These are phyloP conservation scores for Naja naja DNA, from an alignment of 2,113 vertebrate genomes.

Conservation along the genomic window DNA sequence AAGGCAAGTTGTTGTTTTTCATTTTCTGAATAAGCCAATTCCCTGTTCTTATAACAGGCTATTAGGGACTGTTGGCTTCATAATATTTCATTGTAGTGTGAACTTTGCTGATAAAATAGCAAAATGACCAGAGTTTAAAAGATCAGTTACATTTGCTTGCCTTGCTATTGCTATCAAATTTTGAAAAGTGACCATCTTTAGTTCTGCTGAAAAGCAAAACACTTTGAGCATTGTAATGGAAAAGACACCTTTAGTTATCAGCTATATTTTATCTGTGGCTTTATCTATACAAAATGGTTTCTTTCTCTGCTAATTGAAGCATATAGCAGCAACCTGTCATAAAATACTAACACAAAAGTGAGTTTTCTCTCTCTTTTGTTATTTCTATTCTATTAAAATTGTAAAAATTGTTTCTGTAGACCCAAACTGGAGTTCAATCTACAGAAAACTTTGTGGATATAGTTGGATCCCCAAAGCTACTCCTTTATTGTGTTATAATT, in stretches of 20 bases:
- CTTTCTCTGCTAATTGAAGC: conserved; percentile 7
- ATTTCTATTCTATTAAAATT: not conserved
- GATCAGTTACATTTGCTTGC: not conserved
- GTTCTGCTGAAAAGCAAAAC: not conserved
- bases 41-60: not conserved
- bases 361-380: not conserved
- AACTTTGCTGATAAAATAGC: not conserved
- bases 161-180: not conserved
- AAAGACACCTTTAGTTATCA: not conserved
- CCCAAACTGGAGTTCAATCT: not conserved
- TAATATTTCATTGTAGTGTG: not conserved
- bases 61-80: not conserved
- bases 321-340: not conserved
- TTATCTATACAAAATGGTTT: conserved; percentile 1
- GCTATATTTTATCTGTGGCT: not conserved
- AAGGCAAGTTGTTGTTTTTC: not conserved
- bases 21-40: not conserved
- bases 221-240: not conserved
- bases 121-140: conserved; percentile 3
- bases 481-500: not conserved
- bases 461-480: not conserved
- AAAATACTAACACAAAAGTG: not conserved
- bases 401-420: not conserved
- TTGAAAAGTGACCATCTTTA: not conserved
- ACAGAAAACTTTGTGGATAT: not conserved